phyloP scores from a whole-genome alignment of 2,113 vertebrate species.

The Desmodus rotundus region DNA sequence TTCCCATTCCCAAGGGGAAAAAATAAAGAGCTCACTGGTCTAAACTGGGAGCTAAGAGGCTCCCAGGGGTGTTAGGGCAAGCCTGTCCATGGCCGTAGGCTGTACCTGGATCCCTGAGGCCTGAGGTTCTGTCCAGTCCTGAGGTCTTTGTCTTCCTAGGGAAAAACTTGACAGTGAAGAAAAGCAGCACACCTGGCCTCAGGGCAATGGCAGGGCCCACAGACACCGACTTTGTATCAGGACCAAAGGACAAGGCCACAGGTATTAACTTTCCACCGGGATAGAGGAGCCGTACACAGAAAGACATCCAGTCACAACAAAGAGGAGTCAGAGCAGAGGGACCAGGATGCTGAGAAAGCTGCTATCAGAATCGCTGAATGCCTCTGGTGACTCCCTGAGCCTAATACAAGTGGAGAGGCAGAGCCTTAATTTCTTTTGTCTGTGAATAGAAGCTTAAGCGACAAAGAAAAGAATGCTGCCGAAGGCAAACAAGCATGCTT shows the following conservation, averaged over 20 bases:
- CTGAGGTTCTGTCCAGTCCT: not conserved
- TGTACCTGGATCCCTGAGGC: not conserved
- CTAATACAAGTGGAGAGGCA: not conserved
- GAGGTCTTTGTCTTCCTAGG: not conserved
- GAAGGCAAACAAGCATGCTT: not conserved
- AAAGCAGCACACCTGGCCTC: not conserved
- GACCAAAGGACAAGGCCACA: not conserved
- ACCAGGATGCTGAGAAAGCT: not conserved
- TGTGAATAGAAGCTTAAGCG: not conserved
- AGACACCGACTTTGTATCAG: not conserved
- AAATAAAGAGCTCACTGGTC: not conserved
- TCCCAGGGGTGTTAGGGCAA: not conserved
- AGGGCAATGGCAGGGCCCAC: not conserved
- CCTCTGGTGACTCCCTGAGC: not conserved
- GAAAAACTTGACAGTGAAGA: not conserved
- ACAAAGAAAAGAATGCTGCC: not conserved
- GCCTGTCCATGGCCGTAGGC: not conserved
- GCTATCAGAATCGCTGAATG: not conserved
- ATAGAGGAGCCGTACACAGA: not conserved
- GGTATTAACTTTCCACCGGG: not conserved
- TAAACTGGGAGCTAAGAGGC: not conserved
- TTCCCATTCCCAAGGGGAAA: not conserved
- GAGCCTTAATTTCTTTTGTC: not conserved
- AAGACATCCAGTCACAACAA: not conserved
- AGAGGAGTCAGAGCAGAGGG: not conserved